Evolutionary conservation across 2,797 vertebrate species (phyloP), one percentile per base, ranked within the genome.

Genomic region (Mustela erminea): DNA sequence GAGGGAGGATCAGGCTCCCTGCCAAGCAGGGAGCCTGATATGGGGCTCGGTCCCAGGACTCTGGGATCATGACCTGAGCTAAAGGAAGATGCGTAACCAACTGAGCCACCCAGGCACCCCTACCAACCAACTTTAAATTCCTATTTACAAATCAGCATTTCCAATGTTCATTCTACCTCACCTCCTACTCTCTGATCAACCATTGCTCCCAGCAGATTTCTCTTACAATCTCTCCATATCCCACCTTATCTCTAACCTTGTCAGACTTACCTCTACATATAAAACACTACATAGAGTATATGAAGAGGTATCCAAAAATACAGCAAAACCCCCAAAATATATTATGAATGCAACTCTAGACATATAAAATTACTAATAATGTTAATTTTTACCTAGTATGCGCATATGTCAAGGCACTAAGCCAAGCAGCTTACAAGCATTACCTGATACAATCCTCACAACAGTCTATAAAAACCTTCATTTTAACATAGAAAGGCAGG

Each of bases 401-500:
- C 46, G 74, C 15, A n/a, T 68, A 80, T 46, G 20, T 20, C 52
- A 89, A 89, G 41, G 41, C 25, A 93, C 7, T 85, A 12, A 62
- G 43, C 14, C 87, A 95, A 92, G n/a, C 5, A 83, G 43, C 14
- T 94, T 83, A 85, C 10, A 81, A 80, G 32, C 25, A 81, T 38
- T 96, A 68, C 8, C 10, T 97, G 58, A 60, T 75, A 87, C 43
- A 66, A 93, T 60, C 25, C 29, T 49, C 38, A 84, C 15, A 54
- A 96, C 4, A 75, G 75, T 68, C 43, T 60, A 0, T 43, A 41
- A 92, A 7, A n/a, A 66, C 4, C 35, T n/a, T 95, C n/a, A 64
- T 92, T 95, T 88, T 81, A 82, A 82, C 10, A 96, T 0, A 95
- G 60, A 86, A 90, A 90, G 54, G 32, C 15, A 80, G 13, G 27